Evolutionary conservation across 2,797 vertebrate genomes (phyloP).

Genomic region (Melanotaenia nigrans): DNA sequence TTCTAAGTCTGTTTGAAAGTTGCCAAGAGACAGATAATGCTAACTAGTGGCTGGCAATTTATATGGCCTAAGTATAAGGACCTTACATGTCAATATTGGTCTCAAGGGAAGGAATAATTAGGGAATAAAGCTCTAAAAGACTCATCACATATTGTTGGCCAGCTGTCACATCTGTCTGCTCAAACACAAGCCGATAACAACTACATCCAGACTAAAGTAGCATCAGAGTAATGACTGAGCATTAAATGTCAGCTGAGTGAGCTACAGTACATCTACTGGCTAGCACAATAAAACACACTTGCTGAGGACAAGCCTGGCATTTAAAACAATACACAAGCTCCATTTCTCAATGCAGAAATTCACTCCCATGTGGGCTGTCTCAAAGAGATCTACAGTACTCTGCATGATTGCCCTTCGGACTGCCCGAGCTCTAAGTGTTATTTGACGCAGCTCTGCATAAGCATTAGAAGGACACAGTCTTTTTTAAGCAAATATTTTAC

Average conservation of each 20-base stretch:
- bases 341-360: slow-evolving; percentile 57
- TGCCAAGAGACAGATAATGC: slow-evolving; percentile 72
- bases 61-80: slow-evolving; percentile 64
- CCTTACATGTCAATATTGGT: slow-evolving; percentile 73
- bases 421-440: slow-evolving; percentile 27
- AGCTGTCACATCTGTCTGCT: slow-evolving; percentile 74
- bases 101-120: slow-evolving; percentile 65
- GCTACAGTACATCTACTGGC: slow-evolving; percentile 55
- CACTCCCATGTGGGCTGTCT: slow-evolving; percentile 54
- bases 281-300: slow-evolving; percentile 17
- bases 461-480: slow-evolving; percentile 13
- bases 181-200: slow-evolving; percentile 55
- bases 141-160: slow-evolving; percentile 73
- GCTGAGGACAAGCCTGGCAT: slow-evolving; percentile 64
- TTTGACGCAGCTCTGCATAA: slow-evolving; percentile 18
- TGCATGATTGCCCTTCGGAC: slow-evolving; percentile 45
- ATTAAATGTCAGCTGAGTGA: slow-evolving; percentile 76
- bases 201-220: slow-evolving; percentile 40
- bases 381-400: slow-evolving; percentile 48
- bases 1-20: slow-evolving; percentile 37
- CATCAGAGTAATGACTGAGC: slow-evolving; percentile 48
- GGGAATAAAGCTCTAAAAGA: slow-evolving; percentile 69
- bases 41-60: slow-evolving; percentile 68
- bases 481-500: slow-evolving; percentile 5
- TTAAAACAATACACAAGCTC: slow-evolving; percentile 65